These are phyloP conservation scores for Limnephilus auricula DNA, from an alignment of 2,888 invertebrate genomes.

Conservation along the genomic window DNA sequence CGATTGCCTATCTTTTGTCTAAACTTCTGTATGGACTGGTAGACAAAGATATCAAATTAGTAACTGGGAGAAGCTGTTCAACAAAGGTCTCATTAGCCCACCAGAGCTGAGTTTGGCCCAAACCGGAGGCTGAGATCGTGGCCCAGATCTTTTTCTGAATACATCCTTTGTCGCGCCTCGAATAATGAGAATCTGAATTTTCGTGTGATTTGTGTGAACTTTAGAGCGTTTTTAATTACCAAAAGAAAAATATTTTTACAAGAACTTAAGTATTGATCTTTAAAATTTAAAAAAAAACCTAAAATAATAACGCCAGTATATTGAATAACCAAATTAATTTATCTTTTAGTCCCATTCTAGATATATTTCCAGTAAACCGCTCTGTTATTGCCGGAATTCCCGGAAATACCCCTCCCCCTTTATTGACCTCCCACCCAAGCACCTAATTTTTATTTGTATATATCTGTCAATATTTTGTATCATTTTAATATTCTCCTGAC, in stretches of 20 bases:
- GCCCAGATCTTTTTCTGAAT: conserved; percentile 35
- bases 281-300: too few species aligned
- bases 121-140: conserved; percentile 18
- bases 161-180: conserved; percentile 9
- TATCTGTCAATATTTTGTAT: too few species aligned
- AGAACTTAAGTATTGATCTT: too few species aligned
- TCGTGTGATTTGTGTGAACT: neutral
- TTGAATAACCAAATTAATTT: too few species aligned
- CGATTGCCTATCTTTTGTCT: conserved; percentile 2
- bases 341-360: too few species aligned
- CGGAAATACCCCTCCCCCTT: too few species aligned
- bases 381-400: too few species aligned
- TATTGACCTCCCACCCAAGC: too few species aligned
- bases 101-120: neutral
- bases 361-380: too few species aligned
- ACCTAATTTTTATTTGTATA: too few species aligned
- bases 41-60: conserved; percentile 41
- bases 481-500: too few species aligned
- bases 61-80: neutral
- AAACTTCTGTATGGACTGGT: conserved; percentile 5
- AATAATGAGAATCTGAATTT: conserved; percentile 5
- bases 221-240: neutral
- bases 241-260: neutral
- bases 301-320: too few species aligned
- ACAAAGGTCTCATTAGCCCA: conserved; percentile 39